Conservation (phyloP, 2,797 vertebrate genomes). For the Tapera naevia region DNA sequence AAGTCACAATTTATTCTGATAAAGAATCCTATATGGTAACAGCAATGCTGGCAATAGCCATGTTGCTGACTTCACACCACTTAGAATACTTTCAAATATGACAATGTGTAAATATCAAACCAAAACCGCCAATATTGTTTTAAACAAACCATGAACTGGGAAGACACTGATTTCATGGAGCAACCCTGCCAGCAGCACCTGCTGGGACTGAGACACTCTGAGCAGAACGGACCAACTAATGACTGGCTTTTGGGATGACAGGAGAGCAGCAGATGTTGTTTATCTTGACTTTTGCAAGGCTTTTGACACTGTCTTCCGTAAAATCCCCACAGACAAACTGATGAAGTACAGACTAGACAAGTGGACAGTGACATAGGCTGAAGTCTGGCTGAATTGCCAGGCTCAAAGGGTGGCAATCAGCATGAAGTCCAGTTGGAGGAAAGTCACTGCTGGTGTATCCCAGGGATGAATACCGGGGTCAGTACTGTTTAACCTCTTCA, state of each 20-base stretch:
- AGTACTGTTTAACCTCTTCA: not conserved
- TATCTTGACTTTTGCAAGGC: not conserved
- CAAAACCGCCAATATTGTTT: not conserved
- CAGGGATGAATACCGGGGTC: not conserved
- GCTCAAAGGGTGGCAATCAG: not conserved
- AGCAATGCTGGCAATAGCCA: not conserved
- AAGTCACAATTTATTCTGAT: not conserved
- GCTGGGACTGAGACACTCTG: not conserved
- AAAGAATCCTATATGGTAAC: not conserved
- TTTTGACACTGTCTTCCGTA: not conserved
- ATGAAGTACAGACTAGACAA: not conserved
- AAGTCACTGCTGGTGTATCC: not conserved
- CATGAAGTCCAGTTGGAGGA: not conserved
- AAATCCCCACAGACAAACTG: not conserved
- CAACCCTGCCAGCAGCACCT: not conserved
- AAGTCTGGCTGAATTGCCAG: not conserved
- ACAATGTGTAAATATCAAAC: not conserved
- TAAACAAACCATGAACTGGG: not conserved
- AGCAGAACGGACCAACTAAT: not conserved
- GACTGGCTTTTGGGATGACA: not conserved
- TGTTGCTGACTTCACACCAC: not conserved
- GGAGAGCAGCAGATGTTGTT: slow-evolving; percentile 14
- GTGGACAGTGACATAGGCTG: not conserved
- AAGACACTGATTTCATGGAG: not conserved
- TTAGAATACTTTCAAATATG: not conserved